Base-by-base conservation (phyloP, 1,140 invertebrate genomes). In the Nixonia krombeini region DNA sequence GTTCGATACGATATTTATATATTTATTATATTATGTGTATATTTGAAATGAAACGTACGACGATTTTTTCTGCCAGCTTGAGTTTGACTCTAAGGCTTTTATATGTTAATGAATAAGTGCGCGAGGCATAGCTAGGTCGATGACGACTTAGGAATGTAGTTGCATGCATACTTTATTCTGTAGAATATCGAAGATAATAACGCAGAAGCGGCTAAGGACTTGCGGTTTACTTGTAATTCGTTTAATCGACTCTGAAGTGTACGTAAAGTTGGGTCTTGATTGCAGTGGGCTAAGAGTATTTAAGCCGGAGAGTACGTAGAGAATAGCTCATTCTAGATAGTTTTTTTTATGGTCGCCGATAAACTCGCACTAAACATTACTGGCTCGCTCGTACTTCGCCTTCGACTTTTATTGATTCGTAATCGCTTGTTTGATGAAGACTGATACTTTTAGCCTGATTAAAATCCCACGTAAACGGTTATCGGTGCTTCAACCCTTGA, bases 141-240 rank as follows among this genome's bases (percentile, higher is more conserved):
- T 40, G 50, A 55, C n/a, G 52, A 57, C 46, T 41, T 62, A 68
- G 51, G 42, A 52, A 21, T 6, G 21, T 77, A 72, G 41, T 64
- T 77, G 75, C 73, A 77, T 75, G 73, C 57, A 70, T 61, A 53
- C 69, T 70, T 59, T 21, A 6, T 21, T 21, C 62, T 33, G 26
- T 51, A 46, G 40, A 59, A 49, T 64, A 62, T 70, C 37, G 50
- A 63, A 55, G 51, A 69, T 66, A 35, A 70, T 46, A 52, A 72
- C 57, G 41, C 47, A 56, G 10, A 28, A 46, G 40, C 41, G n/a
- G n/a, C n/a, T n/a, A 42, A 52, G 29, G 45, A 37, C 9, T 58
- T 9, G 13, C 44, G 1, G 21, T 45, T 41, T 29, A 59, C 33
- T 53, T 58, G 53, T 50, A 56, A 55, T 55, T 63, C 44, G 38